Base-by-base conservation (phyloP, 2,888 invertebrate species). In the Dendrolimus pini region DNA sequence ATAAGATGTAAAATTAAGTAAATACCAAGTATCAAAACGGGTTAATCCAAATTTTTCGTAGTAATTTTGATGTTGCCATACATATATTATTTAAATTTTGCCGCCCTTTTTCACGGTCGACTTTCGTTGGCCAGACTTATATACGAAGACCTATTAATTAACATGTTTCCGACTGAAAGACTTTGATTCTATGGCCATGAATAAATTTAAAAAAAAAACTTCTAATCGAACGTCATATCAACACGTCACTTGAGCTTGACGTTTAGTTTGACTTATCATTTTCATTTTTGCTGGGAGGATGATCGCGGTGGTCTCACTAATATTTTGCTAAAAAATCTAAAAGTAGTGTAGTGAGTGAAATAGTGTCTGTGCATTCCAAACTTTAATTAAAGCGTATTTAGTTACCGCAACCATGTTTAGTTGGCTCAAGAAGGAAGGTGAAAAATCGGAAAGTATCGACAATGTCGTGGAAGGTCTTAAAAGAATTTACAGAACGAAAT, bases 381-480 rank as follows among this genome's bases (percentile, higher is more conserved):
- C 62, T 62, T 63, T 63, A 62, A 59, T 55, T 65, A 65, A 62
- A 65, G 67, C 62, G 65, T 59, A 71, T 58, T 59, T 63, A 64
- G 61, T 68, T 64, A 67, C 62, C 67, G 68, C 68, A 72, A 94
- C 86, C 80, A 97, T 97, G 97, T 97, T 97, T 86, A 96, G 96
- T 90, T 97, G 96, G 94, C 85, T 97, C 70, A 94, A 92, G 74
- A 94, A 94, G 74, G 96, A 96, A 81, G 92, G 91, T 68, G 93
- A 92, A 74, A 95, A 94, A 91, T 92, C 95, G 63, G 96, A 96
- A 80, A 93, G 95, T 74, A 96, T 95, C 76, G 96, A 96, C 77
- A 97, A 94, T 92, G 99, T 99, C 61, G 94, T 97, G 65, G 97
- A 98, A 76, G 99, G 99, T 61, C 94, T 99, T 66, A 98, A 98